These are phyloP conservation scores for Heliconius congener DNA, from an alignment of 1,140 invertebrate genomes.

Conservation along the genomic window DNA sequence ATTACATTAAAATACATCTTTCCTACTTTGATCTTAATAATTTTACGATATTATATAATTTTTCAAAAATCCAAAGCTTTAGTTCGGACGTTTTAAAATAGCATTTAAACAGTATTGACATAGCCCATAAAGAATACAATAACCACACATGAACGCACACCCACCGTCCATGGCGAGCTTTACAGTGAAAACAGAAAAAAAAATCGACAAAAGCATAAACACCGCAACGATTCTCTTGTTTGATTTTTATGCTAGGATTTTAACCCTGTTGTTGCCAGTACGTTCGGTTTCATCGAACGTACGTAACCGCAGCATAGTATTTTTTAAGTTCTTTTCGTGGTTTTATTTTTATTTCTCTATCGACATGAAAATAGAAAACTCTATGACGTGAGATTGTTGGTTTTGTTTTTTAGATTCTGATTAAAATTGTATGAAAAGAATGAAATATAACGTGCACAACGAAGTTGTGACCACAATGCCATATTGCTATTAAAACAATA, in stretches of 20 bases:
- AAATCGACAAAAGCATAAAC: slow-evolving; percentile 14
- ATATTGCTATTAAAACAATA: neutral
- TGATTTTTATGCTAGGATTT: slow-evolving; percentile 25
- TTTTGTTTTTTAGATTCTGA: neutral
- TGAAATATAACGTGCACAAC: no score
- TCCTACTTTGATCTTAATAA: no score
- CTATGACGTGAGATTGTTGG: neutral
- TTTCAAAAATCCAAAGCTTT: no score
- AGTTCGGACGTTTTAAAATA: neutral
- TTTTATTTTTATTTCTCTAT: neutral
- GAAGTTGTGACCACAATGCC: neutral
- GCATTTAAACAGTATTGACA: neutral
- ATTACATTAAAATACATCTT: no score
- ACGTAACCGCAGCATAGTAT: neutral
- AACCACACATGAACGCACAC: slow-evolving; percentile 13
- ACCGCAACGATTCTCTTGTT: slow-evolving; percentile 26
- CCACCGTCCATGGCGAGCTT: slow-evolving; percentile 7
- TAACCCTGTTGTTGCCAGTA: slow-evolving; percentile 17
- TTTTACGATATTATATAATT: no score
- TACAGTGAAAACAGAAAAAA: slow-evolving; percentile 21
- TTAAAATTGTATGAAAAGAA: no score
- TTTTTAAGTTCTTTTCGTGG: neutral
- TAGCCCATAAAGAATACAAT: neutral
- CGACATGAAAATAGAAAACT: neutral
- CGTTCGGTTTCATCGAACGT: slow-evolving; percentile 13